phyloP scores from a whole-genome alignment of 2,113 vertebrate species.

The Sceloporus tristichus region DNA sequence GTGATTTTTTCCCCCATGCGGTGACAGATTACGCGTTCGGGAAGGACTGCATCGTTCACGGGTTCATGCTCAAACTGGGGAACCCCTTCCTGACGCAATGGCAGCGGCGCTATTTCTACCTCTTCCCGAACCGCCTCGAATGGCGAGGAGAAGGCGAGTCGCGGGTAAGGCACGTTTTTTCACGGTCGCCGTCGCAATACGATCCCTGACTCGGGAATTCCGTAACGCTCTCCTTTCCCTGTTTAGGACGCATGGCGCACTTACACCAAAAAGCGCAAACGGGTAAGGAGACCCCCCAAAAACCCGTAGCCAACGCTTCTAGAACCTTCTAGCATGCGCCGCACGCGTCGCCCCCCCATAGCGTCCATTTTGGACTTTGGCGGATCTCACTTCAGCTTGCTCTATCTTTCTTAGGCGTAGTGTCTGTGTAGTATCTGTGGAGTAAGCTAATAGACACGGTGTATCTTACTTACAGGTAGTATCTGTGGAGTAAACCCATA shows the following conservation, averaged over 20 bases:
- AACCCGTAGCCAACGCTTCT: too few species aligned
- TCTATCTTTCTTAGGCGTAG: too few species aligned
- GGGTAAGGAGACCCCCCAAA: conserved; percentile 78
- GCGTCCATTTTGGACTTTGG: too few species aligned
- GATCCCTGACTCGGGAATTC: conserved; percentile 43
- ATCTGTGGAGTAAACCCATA: too few species aligned
- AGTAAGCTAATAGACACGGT: too few species aligned
- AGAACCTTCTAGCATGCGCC: too few species aligned
- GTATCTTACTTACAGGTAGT: too few species aligned
- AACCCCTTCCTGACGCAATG: conserved; percentile 98
- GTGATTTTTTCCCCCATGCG: too few species aligned
- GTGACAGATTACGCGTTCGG: conserved; percentile 92
- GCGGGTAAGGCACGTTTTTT: conserved; percentile 93
- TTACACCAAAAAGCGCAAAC: conserved; percentile 80
- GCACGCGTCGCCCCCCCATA: too few species aligned
- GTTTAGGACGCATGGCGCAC: conserved; percentile 84
- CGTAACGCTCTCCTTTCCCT: conserved; percentile 62
- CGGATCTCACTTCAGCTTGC: too few species aligned
- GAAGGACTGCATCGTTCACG: conserved; percentile 97
- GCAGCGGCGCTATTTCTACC: conserved; percentile 98
- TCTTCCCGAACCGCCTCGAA: conserved; percentile 97
- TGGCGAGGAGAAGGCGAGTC: conserved; percentile 97
- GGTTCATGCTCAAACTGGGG: conserved; percentile 95
- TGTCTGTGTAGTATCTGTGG: too few species aligned
- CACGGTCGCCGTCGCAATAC: too few species aligned